Evolutionary conservation across 2,113 vertebrate genomes (phyloP), one percentile per base, ranked within the genome.

Genomic region (Columbina picui): DNA sequence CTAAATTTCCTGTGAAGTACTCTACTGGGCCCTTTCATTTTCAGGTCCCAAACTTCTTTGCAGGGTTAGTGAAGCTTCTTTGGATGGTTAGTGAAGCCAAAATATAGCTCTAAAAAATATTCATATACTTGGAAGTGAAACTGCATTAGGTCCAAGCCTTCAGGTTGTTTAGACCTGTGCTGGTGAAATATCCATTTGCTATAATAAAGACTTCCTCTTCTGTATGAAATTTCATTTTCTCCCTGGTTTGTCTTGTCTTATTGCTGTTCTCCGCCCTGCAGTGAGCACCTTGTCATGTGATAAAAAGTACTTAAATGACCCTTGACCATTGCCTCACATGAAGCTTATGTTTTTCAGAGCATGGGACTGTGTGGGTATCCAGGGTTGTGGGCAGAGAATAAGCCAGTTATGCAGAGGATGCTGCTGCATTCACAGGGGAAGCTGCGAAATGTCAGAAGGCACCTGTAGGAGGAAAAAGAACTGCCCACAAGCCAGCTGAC

Each of bases 351-450:
- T 78, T 79, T 85, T 70, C 5, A 2, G 32, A 64, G 43, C 12
- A 41, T 0, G 0, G 20, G 10, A 84, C 38, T 1, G 0, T 38
- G 32, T 27, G 8, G 43, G 8, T 25, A 8, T 27, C 3, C 4
- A 32, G 23, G 12, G 4, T 29, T 76, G 5, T n/a, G 17, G 22
- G 29, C 39, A 38, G 34, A 53, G 7, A 69, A 26, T 64, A 60
- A 74, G 7, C 9, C 6, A 19, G 2, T 65, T 79, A 36, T 0
- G 0, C 23, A 32, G 22, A 61, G 7, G 2, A 68, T 81, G 30
- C 6, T 52, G 29, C 30, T 79, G 15, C 36, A 32, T 65, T 87
- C 8, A 15, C 7, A 36, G 34, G 6, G 76, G 26, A 69, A 83
- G 18, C 6, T 53, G 30, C 3, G 6, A 82, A 68, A 6, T 21